Evolutionary conservation across 2,797 vertebrate genomes (phyloP), one percentile per base, ranked within the genome.

Genomic region (Erpetoichthys calabaricus): DNA sequence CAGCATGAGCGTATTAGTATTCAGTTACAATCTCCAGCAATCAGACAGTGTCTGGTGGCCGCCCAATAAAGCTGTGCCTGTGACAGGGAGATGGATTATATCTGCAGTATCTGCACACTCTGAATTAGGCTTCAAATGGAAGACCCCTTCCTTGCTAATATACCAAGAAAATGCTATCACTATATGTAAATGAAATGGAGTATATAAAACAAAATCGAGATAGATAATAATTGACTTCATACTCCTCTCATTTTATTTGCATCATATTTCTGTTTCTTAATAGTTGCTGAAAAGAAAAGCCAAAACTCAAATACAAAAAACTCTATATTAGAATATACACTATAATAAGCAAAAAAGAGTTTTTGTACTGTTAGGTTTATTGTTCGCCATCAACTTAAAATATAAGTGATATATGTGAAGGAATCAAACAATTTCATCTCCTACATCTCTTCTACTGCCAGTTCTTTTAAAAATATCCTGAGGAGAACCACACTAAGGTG

Each of bases 1-100:
- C 57, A 66, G 66, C 65, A 64, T 60, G 4, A 54, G 60, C 62
- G 68, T 80, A 87, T 93, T 90, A 83, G 87, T 90, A 93, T 95
- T 89, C 92, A 83, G 85, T 78, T 83, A 85, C 85, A 78, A 83
- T 88, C 86, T 79, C 84, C 76, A 77, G 81, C 75, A 80, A 69
- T 70, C 77, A 74, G 77, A 79, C 83, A 80, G 76, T 83, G 89
- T 89, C 89, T 92, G 87, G 86, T 82, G 87, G 86, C 85, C 85
- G 74, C 87, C 89, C 87, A 91, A 86, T 86, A 91, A 89, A 80
- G 82, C 74, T 76, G 81, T 81, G 86, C 80, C 68, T 76, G 83
- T 94, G 92, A 94, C 91, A 95, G 86, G 73, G 88, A 94, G 93
- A 97, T 93, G 89, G 91, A 97, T 94, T 88, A 82, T 86, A 89